These are phyloP conservation scores for Drosophila yakuba DNA, from an alignment of 1,140 invertebrate species.

Conservation along the genomic window DNA sequence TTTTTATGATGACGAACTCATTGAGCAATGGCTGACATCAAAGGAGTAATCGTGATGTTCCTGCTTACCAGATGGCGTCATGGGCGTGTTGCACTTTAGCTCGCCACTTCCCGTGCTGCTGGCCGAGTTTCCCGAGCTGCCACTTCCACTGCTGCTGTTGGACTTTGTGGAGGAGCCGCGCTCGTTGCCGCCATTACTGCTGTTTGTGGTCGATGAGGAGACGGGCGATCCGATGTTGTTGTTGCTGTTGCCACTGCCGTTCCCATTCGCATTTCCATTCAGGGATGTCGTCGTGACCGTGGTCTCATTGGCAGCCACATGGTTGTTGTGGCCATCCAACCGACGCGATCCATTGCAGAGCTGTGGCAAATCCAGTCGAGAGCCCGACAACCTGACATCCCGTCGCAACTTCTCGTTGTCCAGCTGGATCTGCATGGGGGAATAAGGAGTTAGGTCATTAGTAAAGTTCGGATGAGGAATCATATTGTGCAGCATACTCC, in stretches of 20 bases:
- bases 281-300: constrained; percentile 45
- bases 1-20: too few species aligned
- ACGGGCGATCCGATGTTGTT: constrained; percentile 79
- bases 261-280: constrained; percentile 51
- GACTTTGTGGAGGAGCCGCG: constrained; percentile 81
- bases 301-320: constrained; percentile 47
- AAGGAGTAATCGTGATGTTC: neutral
- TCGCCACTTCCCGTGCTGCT: constrained; percentile 75
- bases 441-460: neutral
- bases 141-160: constrained; percentile 77
- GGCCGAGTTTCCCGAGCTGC: constrained; percentile 75
- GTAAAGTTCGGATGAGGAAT: neutral
- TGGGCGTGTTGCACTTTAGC: constrained; percentile 79
- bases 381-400: constrained; percentile 72
- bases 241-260: constrained; percentile 36
- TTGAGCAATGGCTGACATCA: neutral
- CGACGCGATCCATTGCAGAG: constrained; percentile 73
- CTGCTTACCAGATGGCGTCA: constrained; percentile 80
- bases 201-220: constrained; percentile 77
- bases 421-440: constrained; percentile 73
- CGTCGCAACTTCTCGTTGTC: constrained; percentile 84
- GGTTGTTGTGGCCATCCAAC: constrained; percentile 72
- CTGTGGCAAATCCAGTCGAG: constrained; percentile 75
- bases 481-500: constrained; percentile 34
- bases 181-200: constrained; percentile 69